Percentiles rank a stretch among this genome's conserved stretches.
Conservation (phyloP, 2,888 invertebrate genomes). For the Cataglyphis livida region DNA sequence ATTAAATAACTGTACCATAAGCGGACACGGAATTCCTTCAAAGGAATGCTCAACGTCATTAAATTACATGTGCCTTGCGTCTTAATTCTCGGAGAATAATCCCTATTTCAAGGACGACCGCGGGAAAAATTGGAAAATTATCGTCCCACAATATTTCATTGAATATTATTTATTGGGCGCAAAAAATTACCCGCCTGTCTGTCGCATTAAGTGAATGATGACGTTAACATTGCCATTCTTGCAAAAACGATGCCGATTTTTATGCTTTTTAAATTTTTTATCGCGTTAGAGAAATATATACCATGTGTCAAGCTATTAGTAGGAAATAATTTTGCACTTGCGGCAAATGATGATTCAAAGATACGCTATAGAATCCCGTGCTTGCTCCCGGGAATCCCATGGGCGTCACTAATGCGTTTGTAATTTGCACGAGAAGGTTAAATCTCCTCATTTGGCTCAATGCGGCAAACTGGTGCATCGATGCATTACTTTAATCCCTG, state of each 20-base stretch:
- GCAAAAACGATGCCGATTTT: not conserved
- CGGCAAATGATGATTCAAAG: not conserved
- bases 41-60: slow-evolving; percentile 41
- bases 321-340: not conserved
- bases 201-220: not conserved
- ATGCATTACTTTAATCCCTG: slow-evolving; percentile 82
- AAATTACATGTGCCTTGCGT: slow-evolving; percentile 21
- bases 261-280: not conserved
- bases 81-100: slow-evolving; percentile 23
- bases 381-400: not conserved
- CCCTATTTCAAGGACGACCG: not conserved
- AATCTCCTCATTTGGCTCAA: slow-evolving; percentile 81
- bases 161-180: not conserved
- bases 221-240: not conserved
- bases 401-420: slow-evolving; percentile 70
- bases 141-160: not conserved
- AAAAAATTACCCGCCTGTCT: not conserved
- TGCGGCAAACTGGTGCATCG: slow-evolving; percentile 75
- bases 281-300: not conserved
- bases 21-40: slow-evolving; percentile 45
- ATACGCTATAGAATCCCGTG: not conserved
- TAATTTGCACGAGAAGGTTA: slow-evolving; percentile 73
- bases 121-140: not conserved
- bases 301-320: not conserved
- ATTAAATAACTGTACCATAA: slow-evolving; percentile 46